Base-by-base conservation (phyloP, 2,113 vertebrate genomes). In the Cromileptes altivelis region DNA sequence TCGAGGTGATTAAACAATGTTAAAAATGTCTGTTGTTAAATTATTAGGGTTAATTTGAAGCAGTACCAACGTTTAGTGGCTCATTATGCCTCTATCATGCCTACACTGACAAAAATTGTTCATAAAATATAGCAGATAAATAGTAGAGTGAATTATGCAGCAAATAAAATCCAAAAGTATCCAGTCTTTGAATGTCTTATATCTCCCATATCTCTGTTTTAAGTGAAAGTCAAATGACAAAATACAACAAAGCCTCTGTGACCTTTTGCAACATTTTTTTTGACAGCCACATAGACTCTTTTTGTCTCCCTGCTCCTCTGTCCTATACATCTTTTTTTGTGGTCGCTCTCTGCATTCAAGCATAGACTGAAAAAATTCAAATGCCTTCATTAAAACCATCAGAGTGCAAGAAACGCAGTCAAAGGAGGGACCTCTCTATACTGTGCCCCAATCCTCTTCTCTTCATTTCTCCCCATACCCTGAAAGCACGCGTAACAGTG, bases 341-440 rank as follows among this genome's bases (percentile, higher is more conserved):
- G 19, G 37, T 60, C 49, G 37, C 61, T 33, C 47, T 55, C 81
- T 71, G 17, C 75, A 84, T 77, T 85, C 49, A 19, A 74, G 80
- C 70, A 58, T 42, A 70, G 68, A 58, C 85, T 75, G 45, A 82
- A 79, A 75, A 90, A 91, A 93, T 94, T 94, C 92, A 93, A 92
- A 94, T 90, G 80, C 75, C 84, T 83, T 94, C 93, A 92, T 94
- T 92, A 94, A 92, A 94, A 89, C 82, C 75, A 87, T 90, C 75
- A 89, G 49, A 92, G 55, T 77, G 67, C 70, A 49, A 25, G 49
- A 61, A 86, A 77, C 19, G 40, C 61, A 3, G 78, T 87, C 65
- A 80, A 84, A 74, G 79, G 42, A 70, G 45, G 49, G 79, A 37
- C 70, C 58, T 84, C 75, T 85, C 83, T 49, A 50, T 55, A 53